Percentiles rank a stretch among this genome's conserved stretches.
These are phyloP conservation scores for Asteroscopus sphinx DNA, from an alignment of 2,888 invertebrate genomes.

Conservation along the genomic window DNA sequence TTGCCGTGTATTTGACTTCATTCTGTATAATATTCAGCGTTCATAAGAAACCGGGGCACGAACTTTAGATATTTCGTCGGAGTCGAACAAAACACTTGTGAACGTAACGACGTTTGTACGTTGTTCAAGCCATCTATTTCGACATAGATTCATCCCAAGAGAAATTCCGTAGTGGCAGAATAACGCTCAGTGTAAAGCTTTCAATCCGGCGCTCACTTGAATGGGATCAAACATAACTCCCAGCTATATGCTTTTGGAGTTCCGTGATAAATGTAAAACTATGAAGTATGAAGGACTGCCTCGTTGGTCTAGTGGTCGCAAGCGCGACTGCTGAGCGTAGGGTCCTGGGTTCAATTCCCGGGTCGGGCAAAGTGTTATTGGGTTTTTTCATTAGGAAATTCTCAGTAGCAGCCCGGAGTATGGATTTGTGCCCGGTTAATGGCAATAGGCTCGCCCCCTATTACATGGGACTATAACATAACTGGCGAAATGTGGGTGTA, in stretches of 20 bases:
- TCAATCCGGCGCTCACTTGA: conserved; percentile 64
- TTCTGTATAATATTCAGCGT: conserved; percentile 36
- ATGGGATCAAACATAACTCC: conserved; percentile 58
- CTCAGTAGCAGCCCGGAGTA: no score
- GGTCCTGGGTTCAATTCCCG: no score
- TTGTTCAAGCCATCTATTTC: conserved; percentile 66
- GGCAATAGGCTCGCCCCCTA: no score
- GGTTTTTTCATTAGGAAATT: no score
- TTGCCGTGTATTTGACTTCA: no score
- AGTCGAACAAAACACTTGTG: conserved; percentile 61
- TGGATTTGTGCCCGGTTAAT: no score
- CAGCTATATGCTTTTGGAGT: conserved; percentile 36
- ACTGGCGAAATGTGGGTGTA: no score
- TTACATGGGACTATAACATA: no score
- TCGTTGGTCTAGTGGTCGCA: no score
- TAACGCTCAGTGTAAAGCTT: conserved; percentile 66
- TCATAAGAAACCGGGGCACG: conserved; percentile 55
- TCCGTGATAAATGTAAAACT: conserved; percentile 23
- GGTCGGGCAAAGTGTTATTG: no score
- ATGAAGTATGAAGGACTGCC: no score
- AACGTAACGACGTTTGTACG: conserved; percentile 69
- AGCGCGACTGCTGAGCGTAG: no score
- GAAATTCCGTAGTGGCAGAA: conserved; percentile 68
- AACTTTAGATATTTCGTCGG: conserved; percentile 62
- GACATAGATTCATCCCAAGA: conserved; percentile 71